A percentile compares a stretch with the other conserved stretches of the same genome.
Conservation (phyloP, 2,888 invertebrate species). For the Drosophila paranaensis region DNA sequence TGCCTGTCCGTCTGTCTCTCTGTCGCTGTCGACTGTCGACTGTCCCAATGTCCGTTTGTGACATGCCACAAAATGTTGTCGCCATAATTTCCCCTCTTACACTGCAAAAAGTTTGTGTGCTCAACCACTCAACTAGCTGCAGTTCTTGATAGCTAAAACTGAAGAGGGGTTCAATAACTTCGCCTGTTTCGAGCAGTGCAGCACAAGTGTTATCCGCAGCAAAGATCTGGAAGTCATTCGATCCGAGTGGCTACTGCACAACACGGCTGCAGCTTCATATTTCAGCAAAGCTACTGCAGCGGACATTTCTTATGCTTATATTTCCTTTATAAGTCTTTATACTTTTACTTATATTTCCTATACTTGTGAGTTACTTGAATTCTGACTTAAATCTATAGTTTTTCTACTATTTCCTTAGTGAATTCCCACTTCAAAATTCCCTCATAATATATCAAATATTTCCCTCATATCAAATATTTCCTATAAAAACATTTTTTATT, state of each 20-base stretch:
- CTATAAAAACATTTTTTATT: too few relatives aligned
- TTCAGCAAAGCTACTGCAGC: neutral
- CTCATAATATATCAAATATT: too few relatives aligned
- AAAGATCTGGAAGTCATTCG: neutral
- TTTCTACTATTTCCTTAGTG: too few relatives aligned
- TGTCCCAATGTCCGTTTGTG: constrained; percentile 31
- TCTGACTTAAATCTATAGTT: too few relatives aligned
- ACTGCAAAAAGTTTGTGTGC: constrained; percentile 33
- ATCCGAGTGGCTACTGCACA: neutral
- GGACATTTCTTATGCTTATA: neutral
- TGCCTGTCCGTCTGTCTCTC: neutral
- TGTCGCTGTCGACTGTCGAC: neutral
- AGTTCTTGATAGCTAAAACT: neutral
- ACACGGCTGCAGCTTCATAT: neutral
- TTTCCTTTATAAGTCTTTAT: neutral
- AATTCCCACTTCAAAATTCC: too few relatives aligned
- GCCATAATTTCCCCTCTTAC: constrained; percentile 45
- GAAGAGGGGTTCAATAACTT: too few relatives aligned
- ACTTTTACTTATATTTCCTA: neutral
- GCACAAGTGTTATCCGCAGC: neutral
- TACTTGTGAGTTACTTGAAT: too few relatives aligned
- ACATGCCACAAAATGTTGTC: constrained; percentile 65
- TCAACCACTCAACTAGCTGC: neutral
- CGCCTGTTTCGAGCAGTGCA: neutral
- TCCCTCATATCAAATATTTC: too few relatives aligned